phyloP scores from a whole-genome alignment of 1,140 invertebrate genomes.

The Drosophila ironensis region DNA sequence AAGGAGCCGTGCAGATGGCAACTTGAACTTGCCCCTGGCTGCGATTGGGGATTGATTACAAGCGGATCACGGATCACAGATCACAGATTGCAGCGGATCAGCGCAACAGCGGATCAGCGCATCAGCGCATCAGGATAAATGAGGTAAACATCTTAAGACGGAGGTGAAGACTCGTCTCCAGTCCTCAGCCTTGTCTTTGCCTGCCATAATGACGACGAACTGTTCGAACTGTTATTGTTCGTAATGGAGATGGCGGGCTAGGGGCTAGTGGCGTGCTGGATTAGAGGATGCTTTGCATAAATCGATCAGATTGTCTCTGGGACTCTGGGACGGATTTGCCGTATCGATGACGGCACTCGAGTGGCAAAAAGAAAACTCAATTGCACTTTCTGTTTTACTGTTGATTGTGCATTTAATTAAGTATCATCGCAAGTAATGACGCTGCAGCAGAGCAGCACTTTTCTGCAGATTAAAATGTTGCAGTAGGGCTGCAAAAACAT shows the following conservation, averaged over 20 bases:
- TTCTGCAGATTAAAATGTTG: too few species aligned
- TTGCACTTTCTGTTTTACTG: too few species aligned
- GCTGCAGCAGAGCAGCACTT: too few species aligned
- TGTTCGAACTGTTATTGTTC: conserved; percentile 44
- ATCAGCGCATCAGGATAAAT: conserved; percentile 42
- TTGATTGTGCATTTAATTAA: too few species aligned
- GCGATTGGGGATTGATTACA: conserved; percentile 39
- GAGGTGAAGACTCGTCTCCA: conserved; percentile 24
- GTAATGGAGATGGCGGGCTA: background rate
- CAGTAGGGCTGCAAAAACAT: too few species aligned
- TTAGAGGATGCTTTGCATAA: conserved; percentile 41
- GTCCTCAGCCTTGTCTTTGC: too few species aligned
- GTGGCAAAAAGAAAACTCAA: background rate
- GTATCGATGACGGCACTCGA: conserved; percentile 7
- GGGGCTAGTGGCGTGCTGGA: background rate
- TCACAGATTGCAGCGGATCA: too few species aligned
- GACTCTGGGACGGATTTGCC: conserved; percentile 1
- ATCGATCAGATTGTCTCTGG: conserved; percentile 31
- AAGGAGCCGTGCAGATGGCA: conserved; percentile 14
- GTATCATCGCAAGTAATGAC: too few species aligned
- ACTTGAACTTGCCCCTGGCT: conserved; percentile 45
- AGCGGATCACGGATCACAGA: too few species aligned
- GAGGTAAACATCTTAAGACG: conserved; percentile 49
- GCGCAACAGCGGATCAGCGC: too few species aligned
- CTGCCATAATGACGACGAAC: conserved; percentile 54